phyloP scores from a whole-genome alignment of 53 echinoderm and acorn worm species.

The Echinarachnius parma region DNA sequence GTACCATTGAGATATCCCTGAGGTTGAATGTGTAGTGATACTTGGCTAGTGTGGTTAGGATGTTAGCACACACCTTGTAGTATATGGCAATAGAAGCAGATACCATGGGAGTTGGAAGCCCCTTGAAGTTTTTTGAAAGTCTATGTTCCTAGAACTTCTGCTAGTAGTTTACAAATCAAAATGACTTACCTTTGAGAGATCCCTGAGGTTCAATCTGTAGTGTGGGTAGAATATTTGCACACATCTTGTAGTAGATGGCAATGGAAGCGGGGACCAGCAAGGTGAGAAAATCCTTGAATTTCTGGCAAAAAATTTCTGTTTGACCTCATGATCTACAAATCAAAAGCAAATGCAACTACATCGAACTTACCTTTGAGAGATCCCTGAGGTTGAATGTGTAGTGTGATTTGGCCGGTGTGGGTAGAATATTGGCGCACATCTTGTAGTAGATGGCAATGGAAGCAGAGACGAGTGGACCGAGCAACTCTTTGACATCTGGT shows the following conservation, averaged over 20 bases:
- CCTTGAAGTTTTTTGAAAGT: constrained; percentile 84
- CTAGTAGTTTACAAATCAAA: too few relatives aligned
- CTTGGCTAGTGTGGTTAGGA: constrained; percentile 95
- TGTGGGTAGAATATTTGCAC: constrained; percentile 93
- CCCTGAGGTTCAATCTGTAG: constrained; percentile 96
- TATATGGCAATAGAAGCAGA: constrained; percentile 96
- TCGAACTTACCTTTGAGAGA: constrained; percentile 82
- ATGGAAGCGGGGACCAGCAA: constrained; percentile 93
- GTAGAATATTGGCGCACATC: constrained; percentile 93
- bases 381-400: constrained; percentile 99
- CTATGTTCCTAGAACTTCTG: too few relatives aligned
- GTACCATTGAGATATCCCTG: constrained; percentile 96
- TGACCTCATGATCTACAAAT: too few relatives aligned
- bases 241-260: constrained; percentile 99
- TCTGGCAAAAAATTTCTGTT: constrained; percentile 93
- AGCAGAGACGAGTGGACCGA: constrained; percentile 80
- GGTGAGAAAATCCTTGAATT: constrained; percentile 66
- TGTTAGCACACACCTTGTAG: constrained; percentile 95
- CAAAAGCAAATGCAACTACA: not conserved
- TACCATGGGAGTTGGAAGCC: constrained; percentile 75
- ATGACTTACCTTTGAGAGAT: constrained; percentile 97
- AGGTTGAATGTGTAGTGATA: constrained; percentile 98
- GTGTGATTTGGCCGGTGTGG: constrained; percentile 96
- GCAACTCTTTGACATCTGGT: constrained; percentile 81
- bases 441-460: constrained; percentile 99